Base-by-base conservation (phyloP, 2,888 invertebrate genomes). In the Griposia aprilina region DNA sequence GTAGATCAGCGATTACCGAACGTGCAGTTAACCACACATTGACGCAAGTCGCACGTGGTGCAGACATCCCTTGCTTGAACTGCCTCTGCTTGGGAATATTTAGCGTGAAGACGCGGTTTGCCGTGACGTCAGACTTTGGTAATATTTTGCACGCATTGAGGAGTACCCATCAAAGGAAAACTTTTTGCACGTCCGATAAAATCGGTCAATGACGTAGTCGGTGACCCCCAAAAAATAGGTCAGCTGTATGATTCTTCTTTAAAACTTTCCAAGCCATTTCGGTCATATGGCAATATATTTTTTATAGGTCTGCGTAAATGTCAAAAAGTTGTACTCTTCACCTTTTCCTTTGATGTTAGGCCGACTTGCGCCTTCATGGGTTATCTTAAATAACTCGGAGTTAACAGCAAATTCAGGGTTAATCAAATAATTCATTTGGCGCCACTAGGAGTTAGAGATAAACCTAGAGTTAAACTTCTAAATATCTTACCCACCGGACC, bases 41-140 rank as follows among this genome's bases (percentile, higher is more conserved):
- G 77, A 89, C 78, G 72, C 72, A 66, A 74, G 70, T 65, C 41
- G 60, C 81, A 81, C 85, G 80, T 80, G 80, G 66, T 36, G 48
- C 57, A 73, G 59, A 65, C 66, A 62, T 65, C 71, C 80, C 80
- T 73, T 36, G 57, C 74, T 52, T 71, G 30, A 75, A 65, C 45
- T 52, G 36, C 23, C 57, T 63, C 36, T 36, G 15, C 55, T 8
- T 3, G 23, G 50, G 30, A 75, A 69, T 72, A 87, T 81, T 76
- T 74, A 55, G 71, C 52, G 48, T 66, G 48, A 84, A 87, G 60
- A 76, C 15, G 41, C 41, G 26, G 50, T 67, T 67, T 78, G 3
- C 23, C 5, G 1, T 62, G 72, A 84, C 72, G 23, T 63, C 45
- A 70, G 11, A 63, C 20, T 36, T 67, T 63, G 67, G n/a, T 59